Percentiles rank a stretch among this genome's conserved stretches.
These are phyloP conservation scores for Mormyrus iriodes DNA, from an alignment of 2,113 vertebrate genomes.

Conservation along the genomic window DNA sequence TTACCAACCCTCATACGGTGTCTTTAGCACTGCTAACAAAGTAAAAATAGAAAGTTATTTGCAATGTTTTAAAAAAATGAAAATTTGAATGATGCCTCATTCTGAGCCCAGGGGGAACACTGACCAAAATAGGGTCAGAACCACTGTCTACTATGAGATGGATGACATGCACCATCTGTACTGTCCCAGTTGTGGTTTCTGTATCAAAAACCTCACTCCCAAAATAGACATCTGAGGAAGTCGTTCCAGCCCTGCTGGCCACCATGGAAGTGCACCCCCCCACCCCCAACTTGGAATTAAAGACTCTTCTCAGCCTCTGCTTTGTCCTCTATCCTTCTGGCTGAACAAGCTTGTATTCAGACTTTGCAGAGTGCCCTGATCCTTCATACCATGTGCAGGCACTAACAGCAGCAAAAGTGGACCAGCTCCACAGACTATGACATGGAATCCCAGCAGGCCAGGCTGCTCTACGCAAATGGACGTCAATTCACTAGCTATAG, in stretches of 20 bases:
- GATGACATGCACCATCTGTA: background rate
- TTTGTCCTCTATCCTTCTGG: background rate
- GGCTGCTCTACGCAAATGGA: background rate
- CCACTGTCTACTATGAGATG: background rate
- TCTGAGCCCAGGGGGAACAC: background rate
- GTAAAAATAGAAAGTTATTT: background rate
- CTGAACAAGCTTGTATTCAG: background rate
- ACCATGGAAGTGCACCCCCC: background rate
- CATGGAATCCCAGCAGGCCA: background rate
- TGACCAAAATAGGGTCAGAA: background rate
- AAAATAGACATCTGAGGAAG: conserved; percentile 8
- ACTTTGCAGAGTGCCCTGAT: background rate
- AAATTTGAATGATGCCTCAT: background rate
- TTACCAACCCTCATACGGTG: background rate
- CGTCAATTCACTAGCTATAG: background rate
- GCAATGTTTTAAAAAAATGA: background rate
- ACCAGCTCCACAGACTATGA: background rate
- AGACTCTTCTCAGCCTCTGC: background rate
- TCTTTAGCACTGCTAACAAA: background rate
- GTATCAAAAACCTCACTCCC: background rate
- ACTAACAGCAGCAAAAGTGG: background rate
- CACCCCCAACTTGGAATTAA: background rate
- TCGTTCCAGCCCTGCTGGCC: background rate
- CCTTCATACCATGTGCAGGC: background rate
- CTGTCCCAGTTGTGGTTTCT: background rate